These are phyloP conservation scores for Drosophila borealis DNA, from an alignment of 2,888 invertebrate genomes.

Conservation along the genomic window DNA sequence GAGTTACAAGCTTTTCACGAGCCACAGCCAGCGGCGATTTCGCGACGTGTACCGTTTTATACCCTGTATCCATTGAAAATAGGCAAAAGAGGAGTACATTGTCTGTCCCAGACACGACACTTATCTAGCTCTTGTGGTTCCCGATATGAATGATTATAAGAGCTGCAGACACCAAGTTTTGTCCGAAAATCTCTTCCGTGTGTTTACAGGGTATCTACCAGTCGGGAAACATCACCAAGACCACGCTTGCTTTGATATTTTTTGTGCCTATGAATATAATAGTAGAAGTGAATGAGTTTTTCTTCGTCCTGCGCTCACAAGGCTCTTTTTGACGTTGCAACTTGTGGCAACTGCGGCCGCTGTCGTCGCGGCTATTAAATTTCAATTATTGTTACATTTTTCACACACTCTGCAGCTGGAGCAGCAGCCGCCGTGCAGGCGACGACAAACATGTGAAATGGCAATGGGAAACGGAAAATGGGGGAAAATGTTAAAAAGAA, in stretches of 20 bases:
- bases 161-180: no score
- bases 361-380: conserved; percentile 78
- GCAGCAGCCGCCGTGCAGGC: conserved; percentile 28
- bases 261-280: conserved; percentile 72
- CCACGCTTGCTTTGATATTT: background rate
- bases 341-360: conserved; percentile 54
- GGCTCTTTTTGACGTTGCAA: conserved; percentile 41
- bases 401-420: conserved; percentile 60
- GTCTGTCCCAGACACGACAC: no score
- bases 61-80: background rate
- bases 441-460: conserved; percentile 43
- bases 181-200: no score
- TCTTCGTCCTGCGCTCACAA: conserved; percentile 11
- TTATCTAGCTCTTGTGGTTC: no score
- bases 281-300: conserved; percentile 76
- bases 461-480: conserved; percentile 59
- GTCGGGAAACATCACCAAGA: background rate
- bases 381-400: conserved; percentile 80
- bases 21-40: conserved; percentile 58
- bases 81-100: no score
- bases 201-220: background rate
- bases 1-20: conserved; percentile 60
- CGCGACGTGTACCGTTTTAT: conserved; percentile 59
- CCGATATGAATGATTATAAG: no score
- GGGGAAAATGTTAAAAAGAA: conserved; percentile 42